Evolutionary conservation across 1,140 invertebrate genomes (phyloP).

Genomic region (Aleiodes sp.): DNA sequence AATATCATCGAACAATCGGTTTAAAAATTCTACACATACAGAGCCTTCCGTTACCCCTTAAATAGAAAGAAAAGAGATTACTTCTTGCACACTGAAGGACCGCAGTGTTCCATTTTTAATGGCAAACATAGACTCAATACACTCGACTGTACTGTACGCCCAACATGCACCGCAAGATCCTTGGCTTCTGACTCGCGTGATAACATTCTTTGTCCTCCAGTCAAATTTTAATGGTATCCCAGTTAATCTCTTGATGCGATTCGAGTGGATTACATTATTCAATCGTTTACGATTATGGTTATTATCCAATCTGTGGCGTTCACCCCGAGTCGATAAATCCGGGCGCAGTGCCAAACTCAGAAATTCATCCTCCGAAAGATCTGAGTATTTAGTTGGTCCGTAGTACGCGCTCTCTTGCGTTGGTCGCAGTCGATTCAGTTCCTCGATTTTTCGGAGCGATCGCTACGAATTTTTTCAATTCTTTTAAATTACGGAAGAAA

Average conservation of each 20-base stretch:
- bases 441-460: constrained; percentile 70
- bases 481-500: too few species aligned
- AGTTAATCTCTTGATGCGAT: constrained; percentile 44
- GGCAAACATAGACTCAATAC: constrained; percentile 81
- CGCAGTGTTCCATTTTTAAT: constrained; percentile 72
- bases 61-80: constrained; percentile 43
- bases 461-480: constrained; percentile 64
- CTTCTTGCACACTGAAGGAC: constrained; percentile 80
- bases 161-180: constrained; percentile 86
- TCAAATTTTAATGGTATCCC: constrained; percentile 51
- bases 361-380: constrained; percentile 79
- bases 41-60: too few species aligned
- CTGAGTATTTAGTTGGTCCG: constrained; percentile 79
- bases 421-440: constrained; percentile 69
- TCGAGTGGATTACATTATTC: background rate
- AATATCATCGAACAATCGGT: too few species aligned
- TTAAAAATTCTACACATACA: too few species aligned
- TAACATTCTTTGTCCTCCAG: constrained; percentile 76
- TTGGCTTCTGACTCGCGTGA: constrained; percentile 79
- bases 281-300: constrained; percentile 45
- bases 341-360: constrained; percentile 63
- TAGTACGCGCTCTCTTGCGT: constrained; percentile 71
- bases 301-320: constrained; percentile 45
- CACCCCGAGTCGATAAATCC: constrained; percentile 45
- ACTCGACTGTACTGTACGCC: constrained; percentile 84